These are phyloP conservation scores for Amiota minor DNA, from an alignment of 2,888 invertebrate species.

Conservation along the genomic window DNA sequence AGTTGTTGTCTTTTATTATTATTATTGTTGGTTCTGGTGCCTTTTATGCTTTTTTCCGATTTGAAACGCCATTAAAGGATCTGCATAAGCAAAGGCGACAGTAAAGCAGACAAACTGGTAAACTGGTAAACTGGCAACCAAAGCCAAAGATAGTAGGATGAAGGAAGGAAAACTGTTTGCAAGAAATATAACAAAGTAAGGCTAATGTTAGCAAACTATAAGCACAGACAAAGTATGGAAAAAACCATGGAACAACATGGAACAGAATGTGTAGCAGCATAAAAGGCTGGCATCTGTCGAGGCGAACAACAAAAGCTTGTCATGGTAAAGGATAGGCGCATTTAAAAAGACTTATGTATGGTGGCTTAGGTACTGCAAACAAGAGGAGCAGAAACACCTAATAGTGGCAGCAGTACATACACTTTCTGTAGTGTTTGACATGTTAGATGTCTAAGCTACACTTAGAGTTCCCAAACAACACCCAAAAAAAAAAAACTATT, in stretches of 20 bases:
- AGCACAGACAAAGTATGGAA: conserved; percentile 37
- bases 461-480: not conserved
- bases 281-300: not conserved
- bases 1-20: not conserved
- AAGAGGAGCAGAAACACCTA: conserved; percentile 28
- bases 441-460: conserved; percentile 11
- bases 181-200: no score
- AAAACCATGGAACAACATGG: not conserved
- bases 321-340: not conserved
- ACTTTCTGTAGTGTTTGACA: not conserved
- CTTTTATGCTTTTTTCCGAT: conserved; percentile 8
- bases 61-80: conserved; percentile 54
- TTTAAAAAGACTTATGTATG: conserved; percentile 2
- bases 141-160: conserved; percentile 29
- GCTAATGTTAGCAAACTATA: conserved; percentile 47
- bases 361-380: conserved; percentile 33
- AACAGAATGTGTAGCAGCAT: not conserved
- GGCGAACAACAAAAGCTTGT: not conserved
- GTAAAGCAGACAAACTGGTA: conserved; percentile 32
- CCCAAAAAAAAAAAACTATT: not conserved
- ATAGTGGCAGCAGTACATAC: no score
- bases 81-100: conserved; percentile 58
- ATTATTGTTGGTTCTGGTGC: not conserved
- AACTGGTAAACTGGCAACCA: conserved; percentile 34
- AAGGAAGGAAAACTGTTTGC: no score